A percentile compares a stretch with the other conserved stretches of the same genome.
Conservation (phyloP, 2,797 vertebrate species). For the Philypnodon macrostomus region DNA sequence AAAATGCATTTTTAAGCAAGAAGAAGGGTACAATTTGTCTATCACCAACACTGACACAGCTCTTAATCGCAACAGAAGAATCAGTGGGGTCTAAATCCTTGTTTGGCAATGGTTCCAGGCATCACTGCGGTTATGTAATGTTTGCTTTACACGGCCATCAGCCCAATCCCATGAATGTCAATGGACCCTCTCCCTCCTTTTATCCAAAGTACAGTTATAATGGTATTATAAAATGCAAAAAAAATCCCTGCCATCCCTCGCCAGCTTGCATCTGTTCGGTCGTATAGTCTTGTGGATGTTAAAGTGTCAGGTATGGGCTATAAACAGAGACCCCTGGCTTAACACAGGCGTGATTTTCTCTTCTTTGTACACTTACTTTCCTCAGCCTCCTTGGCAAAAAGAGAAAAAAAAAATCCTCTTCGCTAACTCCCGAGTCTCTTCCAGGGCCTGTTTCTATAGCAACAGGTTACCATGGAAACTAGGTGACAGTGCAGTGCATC, state of each 20-base stretch:
- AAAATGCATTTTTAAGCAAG: neutral
- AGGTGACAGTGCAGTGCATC: slow-evolving; percentile 75
- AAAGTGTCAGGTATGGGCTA: neutral
- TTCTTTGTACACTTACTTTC: slow-evolving; percentile 37
- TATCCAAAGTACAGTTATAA: slow-evolving; percentile 7
- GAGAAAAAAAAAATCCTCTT: slow-evolving; percentile 31
- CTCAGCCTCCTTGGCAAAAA: slow-evolving; percentile 49
- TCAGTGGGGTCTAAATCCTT: slow-evolving; percentile 2
- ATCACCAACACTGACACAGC: slow-evolving; percentile 1
- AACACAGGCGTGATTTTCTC: slow-evolving; percentile 21
- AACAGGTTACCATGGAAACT: slow-evolving; percentile 83
- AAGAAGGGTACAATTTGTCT: neutral
- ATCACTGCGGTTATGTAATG: slow-evolving; percentile 47
- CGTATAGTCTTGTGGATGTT: neutral
- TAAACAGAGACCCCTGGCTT: slow-evolving; percentile 14
- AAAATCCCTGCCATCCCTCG: neutral
- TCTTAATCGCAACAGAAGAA: neutral
- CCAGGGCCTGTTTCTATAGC: slow-evolving; percentile 79
- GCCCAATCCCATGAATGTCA: slow-evolving; percentile 40
- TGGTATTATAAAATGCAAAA: slow-evolving; percentile 2
- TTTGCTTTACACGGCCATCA: slow-evolving; percentile 41
- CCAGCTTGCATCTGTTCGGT: slow-evolving; percentile 1
- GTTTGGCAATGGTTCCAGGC: slow-evolving; percentile 29
- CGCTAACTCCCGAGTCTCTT: slow-evolving; percentile 58
- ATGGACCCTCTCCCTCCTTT: slow-evolving; percentile 27